Evolutionary conservation across 2,888 invertebrate genomes (phyloP).

Genomic region (Pachydiplax longipennis): DNA sequence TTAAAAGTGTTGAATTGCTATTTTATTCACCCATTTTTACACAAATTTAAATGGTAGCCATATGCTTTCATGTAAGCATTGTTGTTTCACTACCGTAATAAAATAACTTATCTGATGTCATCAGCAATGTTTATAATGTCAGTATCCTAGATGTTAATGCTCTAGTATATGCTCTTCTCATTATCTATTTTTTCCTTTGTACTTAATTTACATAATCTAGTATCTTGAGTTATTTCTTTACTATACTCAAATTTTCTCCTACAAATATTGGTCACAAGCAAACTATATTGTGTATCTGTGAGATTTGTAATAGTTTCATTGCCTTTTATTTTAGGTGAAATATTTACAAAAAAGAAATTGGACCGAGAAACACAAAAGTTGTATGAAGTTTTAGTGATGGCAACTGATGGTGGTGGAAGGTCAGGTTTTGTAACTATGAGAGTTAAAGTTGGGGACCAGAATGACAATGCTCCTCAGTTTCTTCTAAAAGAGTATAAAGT

Average conservation of each 20-base stretch:
- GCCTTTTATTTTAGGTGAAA: conserved; percentile 59
- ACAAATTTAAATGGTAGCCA: too few relatives aligned
- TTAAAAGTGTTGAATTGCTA: background rate
- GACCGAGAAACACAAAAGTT: conserved; percentile 76
- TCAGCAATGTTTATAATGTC: too few relatives aligned
- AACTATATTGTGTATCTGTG: too few relatives aligned
- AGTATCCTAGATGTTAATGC: too few relatives aligned
- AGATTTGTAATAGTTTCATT: too few relatives aligned
- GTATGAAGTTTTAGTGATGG: conserved; percentile 81
- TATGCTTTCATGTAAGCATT: background rate
- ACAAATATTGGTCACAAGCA: too few relatives aligned
- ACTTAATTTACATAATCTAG: too few relatives aligned
- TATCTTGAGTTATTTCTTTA: conserved; percentile 47
- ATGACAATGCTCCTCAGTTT: conserved; percentile 84
- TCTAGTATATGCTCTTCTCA: too few relatives aligned
- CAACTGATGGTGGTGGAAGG: conserved; percentile 82
- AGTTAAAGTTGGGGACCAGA: conserved; percentile 82
- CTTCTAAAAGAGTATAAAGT: conserved; percentile 79
- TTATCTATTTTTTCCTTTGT: too few relatives aligned
- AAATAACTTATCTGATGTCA: too few relatives aligned
- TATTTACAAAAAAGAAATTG: conserved; percentile 72
- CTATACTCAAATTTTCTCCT: conserved; percentile 48
- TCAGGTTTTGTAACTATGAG: conserved; percentile 77
- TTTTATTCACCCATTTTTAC: conserved; percentile 50
- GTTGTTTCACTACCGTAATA: conserved; percentile 27